Evolutionary conservation across 2,797 vertebrate species (phyloP).

Genomic region (Falco biarmicus): DNA sequence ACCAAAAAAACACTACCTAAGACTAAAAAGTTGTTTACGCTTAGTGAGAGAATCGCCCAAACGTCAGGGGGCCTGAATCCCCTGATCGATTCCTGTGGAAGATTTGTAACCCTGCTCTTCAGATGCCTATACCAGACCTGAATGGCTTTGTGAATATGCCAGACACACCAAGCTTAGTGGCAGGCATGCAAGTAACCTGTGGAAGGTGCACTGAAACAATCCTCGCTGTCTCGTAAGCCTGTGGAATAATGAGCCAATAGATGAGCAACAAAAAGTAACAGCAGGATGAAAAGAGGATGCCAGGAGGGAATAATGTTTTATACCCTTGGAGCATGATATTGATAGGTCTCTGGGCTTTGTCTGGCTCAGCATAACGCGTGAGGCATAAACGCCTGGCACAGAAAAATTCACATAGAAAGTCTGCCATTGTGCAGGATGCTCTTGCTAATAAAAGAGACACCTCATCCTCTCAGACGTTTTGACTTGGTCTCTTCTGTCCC

Average conservation of each 20-base stretch:
- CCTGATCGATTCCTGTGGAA: neutral
- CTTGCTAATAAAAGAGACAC: neutral
- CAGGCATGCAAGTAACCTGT: neutral
- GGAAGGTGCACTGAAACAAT: neutral
- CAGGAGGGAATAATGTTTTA: neutral
- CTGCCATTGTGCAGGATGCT: neutral
- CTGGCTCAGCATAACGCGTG: neutral
- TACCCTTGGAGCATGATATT: neutral
- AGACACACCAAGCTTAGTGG: neutral
- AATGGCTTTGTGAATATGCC: neutral
- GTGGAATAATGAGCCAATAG: neutral
- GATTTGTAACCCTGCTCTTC: neutral
- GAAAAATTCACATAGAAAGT: neutral
- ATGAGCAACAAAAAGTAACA: neutral
- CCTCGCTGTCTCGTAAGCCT: neutral
- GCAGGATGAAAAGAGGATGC: neutral
- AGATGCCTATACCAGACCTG: neutral
- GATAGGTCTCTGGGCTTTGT: neutral
- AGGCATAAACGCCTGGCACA: neutral
- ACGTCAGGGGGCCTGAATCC: neutral
- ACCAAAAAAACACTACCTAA: fast-evolving
- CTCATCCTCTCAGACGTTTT: neutral
- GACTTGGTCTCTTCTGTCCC: neutral
- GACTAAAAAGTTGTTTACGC: neutral
- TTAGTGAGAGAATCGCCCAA: neutral